phyloP scores from a whole-genome alignment of 2,113 vertebrate genomes.

The Halichoeres trimaculatus region DNA sequence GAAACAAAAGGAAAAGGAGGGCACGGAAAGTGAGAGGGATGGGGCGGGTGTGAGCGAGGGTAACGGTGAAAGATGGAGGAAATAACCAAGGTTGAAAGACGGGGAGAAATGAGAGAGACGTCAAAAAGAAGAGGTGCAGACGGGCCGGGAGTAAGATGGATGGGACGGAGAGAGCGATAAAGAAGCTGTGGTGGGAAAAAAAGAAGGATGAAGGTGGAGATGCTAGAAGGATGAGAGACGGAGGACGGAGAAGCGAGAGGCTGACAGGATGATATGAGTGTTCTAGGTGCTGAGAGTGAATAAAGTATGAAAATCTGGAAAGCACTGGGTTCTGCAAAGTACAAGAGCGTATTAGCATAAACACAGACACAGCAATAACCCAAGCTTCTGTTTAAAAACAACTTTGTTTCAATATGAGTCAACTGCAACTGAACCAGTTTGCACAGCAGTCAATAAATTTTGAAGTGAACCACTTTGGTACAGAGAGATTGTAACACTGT shows the following conservation, averaged over 20 bases:
- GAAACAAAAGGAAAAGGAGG: slow-evolving; percentile 64
- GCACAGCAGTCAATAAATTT: no score
- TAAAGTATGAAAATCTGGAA: slow-evolving; percentile 58
- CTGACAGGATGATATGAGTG: slow-evolving; percentile 72
- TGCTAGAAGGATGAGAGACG: slow-evolving; percentile 63
- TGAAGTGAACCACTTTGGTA: no score
- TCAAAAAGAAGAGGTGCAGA: slow-evolving; percentile 78
- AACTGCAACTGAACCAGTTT: no score
- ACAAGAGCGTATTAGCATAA: slow-evolving; percentile 52
- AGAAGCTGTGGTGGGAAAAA: slow-evolving; percentile 63
- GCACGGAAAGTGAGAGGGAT: slow-evolving; percentile 57
- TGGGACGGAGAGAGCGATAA: slow-evolving; percentile 71
- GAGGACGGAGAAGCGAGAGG: slow-evolving; percentile 62
- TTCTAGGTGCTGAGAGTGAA: slow-evolving; percentile 55
- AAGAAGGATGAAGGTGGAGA: slow-evolving; percentile 57
- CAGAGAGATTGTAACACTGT: no score
- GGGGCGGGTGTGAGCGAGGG: slow-evolving; percentile 39
- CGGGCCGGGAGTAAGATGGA: slow-evolving; percentile 75
- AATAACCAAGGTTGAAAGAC: slow-evolving; percentile 77
- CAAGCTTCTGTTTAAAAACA: slow-evolving; percentile 43
- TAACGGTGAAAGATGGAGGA: slow-evolving; percentile 77
- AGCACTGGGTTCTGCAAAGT: slow-evolving; percentile 63
- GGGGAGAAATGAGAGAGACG: slow-evolving; percentile 76
- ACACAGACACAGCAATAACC: slow-evolving; percentile 36
- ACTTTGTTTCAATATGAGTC: slow-evolving; percentile 35